These are phyloP conservation scores for Syngnathoides biaculeatus DNA, from an alignment of 2,113 vertebrate genomes.

Conservation along the genomic window DNA sequence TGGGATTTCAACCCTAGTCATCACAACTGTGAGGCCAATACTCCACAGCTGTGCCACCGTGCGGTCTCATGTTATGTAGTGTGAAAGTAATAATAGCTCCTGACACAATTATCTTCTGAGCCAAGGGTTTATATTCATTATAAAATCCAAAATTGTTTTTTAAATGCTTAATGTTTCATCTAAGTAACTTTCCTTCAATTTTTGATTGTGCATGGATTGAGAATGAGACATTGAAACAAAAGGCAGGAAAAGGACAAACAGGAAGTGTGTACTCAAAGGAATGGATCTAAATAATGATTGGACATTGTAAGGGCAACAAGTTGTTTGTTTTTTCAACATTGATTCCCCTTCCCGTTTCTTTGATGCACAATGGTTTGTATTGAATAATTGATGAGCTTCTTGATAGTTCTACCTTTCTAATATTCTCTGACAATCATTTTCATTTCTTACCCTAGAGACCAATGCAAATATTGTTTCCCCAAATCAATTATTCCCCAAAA, in stretches of 20 bases:
- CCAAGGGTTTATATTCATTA: no score
- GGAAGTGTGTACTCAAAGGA: slow-evolving; percentile 9
- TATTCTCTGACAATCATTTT: slow-evolving; percentile 22
- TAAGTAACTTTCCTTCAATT: no score
- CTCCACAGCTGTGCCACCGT: no score
- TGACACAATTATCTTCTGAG: no score
- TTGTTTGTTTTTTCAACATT: neutral
- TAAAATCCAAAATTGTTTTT: no score
- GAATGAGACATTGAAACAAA: slow-evolving; percentile 8
- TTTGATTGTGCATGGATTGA: no score
- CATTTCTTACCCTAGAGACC: slow-evolving; percentile 34
- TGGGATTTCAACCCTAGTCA: no score
- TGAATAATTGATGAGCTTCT: neutral
- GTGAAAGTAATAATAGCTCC: no score
- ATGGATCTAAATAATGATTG: slow-evolving; percentile 2
- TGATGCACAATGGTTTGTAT: slow-evolving; percentile 10
- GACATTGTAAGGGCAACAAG: neutral
- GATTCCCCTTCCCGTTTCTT: slow-evolving; percentile 12
- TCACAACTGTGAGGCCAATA: no score
- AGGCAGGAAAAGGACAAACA: slow-evolving; percentile 12
- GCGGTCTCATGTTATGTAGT: no score
- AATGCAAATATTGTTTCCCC: slow-evolving; percentile 23
- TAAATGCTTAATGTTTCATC: no score
- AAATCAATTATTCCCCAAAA: slow-evolving; percentile 44
- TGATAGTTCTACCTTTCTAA: neutral